A percentile compares a stretch with the other conserved stretches of the same genome.
Evolutionary conservation across 1,140 invertebrate genomes (phyloP).

Genomic region (Eulimnadia texana): DNA sequence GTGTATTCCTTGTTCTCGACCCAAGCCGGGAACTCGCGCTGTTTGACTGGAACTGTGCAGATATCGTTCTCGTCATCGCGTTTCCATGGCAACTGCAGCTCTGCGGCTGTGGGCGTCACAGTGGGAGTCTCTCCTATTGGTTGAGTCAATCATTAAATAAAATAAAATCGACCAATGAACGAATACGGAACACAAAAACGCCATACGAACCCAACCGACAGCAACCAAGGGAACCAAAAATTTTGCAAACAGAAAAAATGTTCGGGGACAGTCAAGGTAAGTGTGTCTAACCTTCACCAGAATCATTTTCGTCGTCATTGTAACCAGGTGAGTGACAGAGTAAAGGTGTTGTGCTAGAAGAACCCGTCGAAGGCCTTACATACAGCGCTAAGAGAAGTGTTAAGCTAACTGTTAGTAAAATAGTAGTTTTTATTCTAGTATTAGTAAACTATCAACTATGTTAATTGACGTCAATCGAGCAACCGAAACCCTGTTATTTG

Average conservation of each 20-base stretch:
- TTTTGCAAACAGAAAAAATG: neutral
- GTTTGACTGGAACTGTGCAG: conserved; percentile 49
- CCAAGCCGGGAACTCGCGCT: conserved; percentile 81
- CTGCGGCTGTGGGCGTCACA: conserved; percentile 55
- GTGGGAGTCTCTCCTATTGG: conserved; percentile 6
- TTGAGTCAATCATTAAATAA: neutral
- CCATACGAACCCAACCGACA: neutral
- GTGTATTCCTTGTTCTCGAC: conserved; percentile 83
- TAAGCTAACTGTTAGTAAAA: neutral
- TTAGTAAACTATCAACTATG: no score
- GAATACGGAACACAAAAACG: neutral
- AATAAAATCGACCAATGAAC: neutral
- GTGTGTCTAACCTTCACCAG: neutral
- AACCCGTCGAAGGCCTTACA: neutral
- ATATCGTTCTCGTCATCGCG: conserved; percentile 45
- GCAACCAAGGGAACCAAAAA: neutral
- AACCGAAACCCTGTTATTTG: no score
- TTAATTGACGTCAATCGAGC: no score
- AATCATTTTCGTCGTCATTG: neutral
- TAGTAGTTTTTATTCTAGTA: neutral
- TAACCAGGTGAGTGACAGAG: neutral
- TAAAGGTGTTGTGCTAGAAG: neutral
- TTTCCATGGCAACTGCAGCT: conserved; percentile 78
- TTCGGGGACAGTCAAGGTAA: neutral
- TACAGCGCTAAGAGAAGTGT: neutral